Evolutionary conservation across 2,888 invertebrate genomes (phyloP), one percentile per base, ranked within the genome.

Genomic region (Sminthurinus aureus): DNA sequence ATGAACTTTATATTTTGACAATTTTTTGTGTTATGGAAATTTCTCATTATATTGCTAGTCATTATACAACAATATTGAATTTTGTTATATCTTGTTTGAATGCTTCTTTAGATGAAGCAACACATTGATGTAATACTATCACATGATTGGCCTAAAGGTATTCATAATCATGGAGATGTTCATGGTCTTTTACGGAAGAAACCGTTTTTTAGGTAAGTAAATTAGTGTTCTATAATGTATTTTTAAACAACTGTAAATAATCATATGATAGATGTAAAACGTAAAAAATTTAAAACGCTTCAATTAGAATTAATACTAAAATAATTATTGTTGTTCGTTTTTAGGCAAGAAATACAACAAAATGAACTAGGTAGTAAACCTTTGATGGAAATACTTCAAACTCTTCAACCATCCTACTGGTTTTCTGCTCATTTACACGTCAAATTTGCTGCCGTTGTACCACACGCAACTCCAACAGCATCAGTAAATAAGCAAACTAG

Each of bases 341-440:
- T 74, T 90, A 94, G 94, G 87, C 93, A 95, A 52, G 99, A 99
- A 89, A 94, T 99, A 86, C 93, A 95, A 85, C 92, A 92, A 9
- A 94, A 95, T 85, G 91, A 92, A 86, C 91, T 99, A n/a, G 99
- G 99, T 18, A 98, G 96, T 91, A 93, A 94, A 69, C 95, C 96
- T 6, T 93, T 94, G 80, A 94, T 95, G 91, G 96, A 96, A 86
- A 91, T 99, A 58, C 91, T 99, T n/a, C 91, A 93, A 83, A 90
- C 92, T 66, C 90, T 99, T 81, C 93, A 96, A 90, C 99, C 99
- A 12, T 91, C 92, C 0, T 96, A 96, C 91, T 99, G 99, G 98
- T 99, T 99, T 91, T 92, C 98, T 12, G 99, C 98, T 52, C 99
- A 99, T 92, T 92, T 99, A 87, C 99, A 99, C 91, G 96, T 96